Percentiles rank a stretch among this genome's conserved stretches.
Evolutionary conservation across 2,888 invertebrate species (phyloP).

Genomic region (Oscheius onirici): DNA sequence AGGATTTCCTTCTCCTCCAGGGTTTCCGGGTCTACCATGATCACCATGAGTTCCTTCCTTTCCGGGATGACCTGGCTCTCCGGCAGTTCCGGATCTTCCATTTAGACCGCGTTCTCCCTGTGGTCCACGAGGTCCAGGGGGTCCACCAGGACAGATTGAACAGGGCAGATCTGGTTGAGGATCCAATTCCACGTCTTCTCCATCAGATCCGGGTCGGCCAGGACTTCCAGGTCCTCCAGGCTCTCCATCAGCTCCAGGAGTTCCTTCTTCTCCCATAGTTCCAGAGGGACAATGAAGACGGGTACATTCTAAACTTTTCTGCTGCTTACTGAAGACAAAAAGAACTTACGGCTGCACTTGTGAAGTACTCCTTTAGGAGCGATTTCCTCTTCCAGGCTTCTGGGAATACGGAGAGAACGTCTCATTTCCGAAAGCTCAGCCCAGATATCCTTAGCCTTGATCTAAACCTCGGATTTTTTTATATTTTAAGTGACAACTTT

Average conservation of each 20-base stretch:
- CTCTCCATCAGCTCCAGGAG: conserved; percentile 58
- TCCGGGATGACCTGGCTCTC: conserved; percentile 46
- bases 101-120: conserved; percentile 57
- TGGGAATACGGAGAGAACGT: conserved; percentile 43
- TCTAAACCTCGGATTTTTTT: conserved; percentile 31
- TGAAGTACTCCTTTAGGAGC: conserved; percentile 48
- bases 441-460: conserved; percentile 48
- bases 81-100: conserved; percentile 36
- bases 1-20: conserved; percentile 44
- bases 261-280: conserved; percentile 56
- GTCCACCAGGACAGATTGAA: conserved; percentile 60
- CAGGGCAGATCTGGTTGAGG: conserved; percentile 56
- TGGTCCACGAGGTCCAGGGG: conserved; percentile 54
- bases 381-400: conserved; percentile 32
- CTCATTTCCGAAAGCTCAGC: conserved; percentile 46
- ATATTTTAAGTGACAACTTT: background rate
- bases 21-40: conserved; percentile 42
- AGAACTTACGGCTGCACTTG: conserved; percentile 52
- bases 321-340: too few relatives aligned
- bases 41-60: conserved; percentile 43
- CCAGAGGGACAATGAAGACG: conserved; percentile 60
- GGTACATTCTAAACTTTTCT: conserved; percentile 53
- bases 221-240: conserved; percentile 61
- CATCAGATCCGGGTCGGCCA: conserved; percentile 50
- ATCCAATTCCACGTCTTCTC: conserved; percentile 50